Evolutionary conservation across 2,113 vertebrate genomes (phyloP).

Genomic region (Callopanchax toddi): DNA sequence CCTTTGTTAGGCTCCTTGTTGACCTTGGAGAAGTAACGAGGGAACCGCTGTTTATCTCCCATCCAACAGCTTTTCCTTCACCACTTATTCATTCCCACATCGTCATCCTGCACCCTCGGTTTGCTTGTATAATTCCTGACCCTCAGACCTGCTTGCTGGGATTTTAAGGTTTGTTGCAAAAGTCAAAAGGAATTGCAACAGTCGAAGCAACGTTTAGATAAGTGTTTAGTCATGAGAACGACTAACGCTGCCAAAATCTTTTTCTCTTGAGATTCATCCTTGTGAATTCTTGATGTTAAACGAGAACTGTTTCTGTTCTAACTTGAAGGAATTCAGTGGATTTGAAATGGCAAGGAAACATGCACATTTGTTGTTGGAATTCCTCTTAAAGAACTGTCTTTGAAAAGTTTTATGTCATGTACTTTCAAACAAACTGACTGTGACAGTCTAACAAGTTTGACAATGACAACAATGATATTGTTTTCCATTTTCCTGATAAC

Average conservation of each 20-base stretch:
- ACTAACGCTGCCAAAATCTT: constrained; percentile 33
- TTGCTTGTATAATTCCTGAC: constrained; percentile 62
- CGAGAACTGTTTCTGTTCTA: constrained; percentile 1
- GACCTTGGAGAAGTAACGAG: constrained; percentile 64
- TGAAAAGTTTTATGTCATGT: too few species aligned
- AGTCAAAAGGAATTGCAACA: constrained; percentile 45
- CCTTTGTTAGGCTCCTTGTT: constrained; percentile 55
- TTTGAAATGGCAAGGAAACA: too few species aligned
- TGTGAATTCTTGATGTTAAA: constrained; percentile 4
- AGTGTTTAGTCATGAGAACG: too few species aligned
- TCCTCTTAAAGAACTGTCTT: too few species aligned
- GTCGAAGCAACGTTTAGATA: neutral
- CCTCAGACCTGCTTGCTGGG: constrained; percentile 19
- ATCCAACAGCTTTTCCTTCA: constrained; percentile 64
- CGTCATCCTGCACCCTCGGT: constrained; percentile 65
- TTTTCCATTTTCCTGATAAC: too few species aligned
- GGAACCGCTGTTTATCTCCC: constrained; percentile 66
- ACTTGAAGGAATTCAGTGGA: neutral
- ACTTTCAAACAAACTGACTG: too few species aligned
- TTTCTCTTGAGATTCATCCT: constrained; percentile 25
- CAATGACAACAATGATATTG: too few species aligned
- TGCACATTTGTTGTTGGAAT: too few species aligned
- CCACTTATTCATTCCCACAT: constrained; percentile 60
- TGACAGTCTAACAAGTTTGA: too few species aligned
- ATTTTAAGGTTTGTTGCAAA: constrained; percentile 52